A percentile compares a stretch with the other conserved stretches of the same genome.
phyloP scores from a whole-genome alignment of 2,113 vertebrate species.

The Ammodytes dubius region DNA sequence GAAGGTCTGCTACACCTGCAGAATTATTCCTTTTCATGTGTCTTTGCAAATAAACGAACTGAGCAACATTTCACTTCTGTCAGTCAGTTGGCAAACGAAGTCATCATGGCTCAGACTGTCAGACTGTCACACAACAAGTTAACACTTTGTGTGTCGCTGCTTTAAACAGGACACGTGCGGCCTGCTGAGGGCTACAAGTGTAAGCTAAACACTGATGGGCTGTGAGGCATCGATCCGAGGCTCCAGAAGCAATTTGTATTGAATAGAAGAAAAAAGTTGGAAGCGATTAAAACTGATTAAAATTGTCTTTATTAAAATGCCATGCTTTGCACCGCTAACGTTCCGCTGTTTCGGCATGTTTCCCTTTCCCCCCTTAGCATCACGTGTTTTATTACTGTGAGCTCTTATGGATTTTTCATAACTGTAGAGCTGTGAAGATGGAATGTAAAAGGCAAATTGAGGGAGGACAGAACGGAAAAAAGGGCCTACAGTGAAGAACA shows the following conservation, averaged over 20 bases:
- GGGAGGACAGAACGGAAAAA: background rate
- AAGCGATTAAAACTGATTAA: background rate
- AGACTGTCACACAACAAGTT: slow-evolving; percentile 20
- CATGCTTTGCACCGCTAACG: background rate
- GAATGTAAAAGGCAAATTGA: background rate
- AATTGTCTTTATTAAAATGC: slow-evolving; percentile 3
- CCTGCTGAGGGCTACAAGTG: slow-evolving; percentile 21
- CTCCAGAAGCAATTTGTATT: slow-evolving; percentile 10
- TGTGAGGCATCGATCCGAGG: slow-evolving; percentile 12
- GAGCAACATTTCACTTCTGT: slow-evolving; percentile 46
- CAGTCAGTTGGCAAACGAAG: slow-evolving; percentile 54
- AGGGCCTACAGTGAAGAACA: background rate
- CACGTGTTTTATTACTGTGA: background rate
- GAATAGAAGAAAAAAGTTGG: slow-evolving; percentile 7
- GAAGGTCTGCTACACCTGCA: slow-evolving; percentile 53
- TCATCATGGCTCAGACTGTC: slow-evolving; percentile 30
- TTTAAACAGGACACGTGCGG: slow-evolving; percentile 19
- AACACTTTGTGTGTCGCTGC: slow-evolving; percentile 58
- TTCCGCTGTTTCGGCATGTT: background rate
- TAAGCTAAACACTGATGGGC: slow-evolving; percentile 50
- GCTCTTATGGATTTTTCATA: background rate
- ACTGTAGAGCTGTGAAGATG: background rate
- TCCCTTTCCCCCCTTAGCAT: background rate
- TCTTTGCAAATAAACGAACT: slow-evolving; percentile 37
- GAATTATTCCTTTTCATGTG: slow-evolving; percentile 70